phyloP scores from a whole-genome alignment of 2,888 invertebrate species.

The Drosophila antonietae region DNA sequence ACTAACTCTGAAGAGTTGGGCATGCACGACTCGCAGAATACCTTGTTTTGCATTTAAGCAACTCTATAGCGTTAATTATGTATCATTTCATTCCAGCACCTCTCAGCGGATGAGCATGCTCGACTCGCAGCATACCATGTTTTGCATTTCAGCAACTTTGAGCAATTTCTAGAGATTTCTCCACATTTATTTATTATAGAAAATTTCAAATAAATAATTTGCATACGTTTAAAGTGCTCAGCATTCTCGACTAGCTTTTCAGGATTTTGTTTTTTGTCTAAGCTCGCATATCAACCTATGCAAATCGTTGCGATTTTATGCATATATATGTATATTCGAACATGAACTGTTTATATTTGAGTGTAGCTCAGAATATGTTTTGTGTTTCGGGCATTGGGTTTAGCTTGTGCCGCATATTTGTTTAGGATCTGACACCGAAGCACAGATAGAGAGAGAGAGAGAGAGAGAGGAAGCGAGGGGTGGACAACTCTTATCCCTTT shows the following conservation, averaged over 20 bases:
- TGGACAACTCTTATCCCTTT: slow-evolving; percentile 59
- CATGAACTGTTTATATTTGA: slow-evolving; percentile 36
- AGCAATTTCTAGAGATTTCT: neutral
- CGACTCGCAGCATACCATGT: neutral
- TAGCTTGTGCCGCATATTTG: slow-evolving; percentile 50
- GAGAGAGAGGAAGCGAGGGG: neutral
- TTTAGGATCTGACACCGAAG: slow-evolving; percentile 50
- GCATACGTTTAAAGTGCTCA: neutral
- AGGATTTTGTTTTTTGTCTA: neutral
- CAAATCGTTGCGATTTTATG: slow-evolving; percentile 48
- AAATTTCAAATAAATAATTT: neutral
- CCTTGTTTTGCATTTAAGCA: neutral
- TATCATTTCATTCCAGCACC: too few relatives aligned
- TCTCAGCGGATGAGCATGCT: neutral
- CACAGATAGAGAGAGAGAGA: neutral
- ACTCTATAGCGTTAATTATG: neutral
- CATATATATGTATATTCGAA: slow-evolving; percentile 36
- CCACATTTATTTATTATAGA: neutral
- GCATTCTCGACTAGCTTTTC: neutral
- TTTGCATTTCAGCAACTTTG: neutral
- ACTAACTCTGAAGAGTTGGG: neutral
- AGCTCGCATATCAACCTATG: slow-evolving; percentile 41
- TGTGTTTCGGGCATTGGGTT: slow-evolving; percentile 14
- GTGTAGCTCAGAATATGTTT: slow-evolving; percentile 17
- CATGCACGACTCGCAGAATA: neutral